Conservation (phyloP, 1,140 invertebrate species). For the Procambarus clarkii region DNA sequence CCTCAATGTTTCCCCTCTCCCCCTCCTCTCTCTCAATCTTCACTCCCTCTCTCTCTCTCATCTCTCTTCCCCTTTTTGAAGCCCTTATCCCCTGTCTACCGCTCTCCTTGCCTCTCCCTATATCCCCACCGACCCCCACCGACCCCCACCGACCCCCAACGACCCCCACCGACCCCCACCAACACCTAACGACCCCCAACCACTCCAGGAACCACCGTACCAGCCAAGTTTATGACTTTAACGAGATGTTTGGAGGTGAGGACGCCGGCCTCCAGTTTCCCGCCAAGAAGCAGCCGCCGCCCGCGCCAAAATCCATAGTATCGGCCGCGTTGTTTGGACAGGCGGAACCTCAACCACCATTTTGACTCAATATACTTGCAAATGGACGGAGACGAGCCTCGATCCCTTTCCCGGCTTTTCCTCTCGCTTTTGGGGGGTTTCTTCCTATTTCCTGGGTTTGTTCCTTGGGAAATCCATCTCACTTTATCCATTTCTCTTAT, state of each 20-base stretch:
- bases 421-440: neutral
- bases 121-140: neutral
- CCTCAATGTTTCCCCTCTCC: no score
- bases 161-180: neutral
- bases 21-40: neutral
- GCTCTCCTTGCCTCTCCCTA: no score
- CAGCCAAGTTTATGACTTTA: slow-evolving; percentile 5
- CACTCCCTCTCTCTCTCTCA: neutral
- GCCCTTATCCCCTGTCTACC: no score
- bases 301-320: slow-evolving; percentile 56
- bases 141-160: no score
- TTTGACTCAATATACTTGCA: slow-evolving; percentile 68
- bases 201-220: neutral
- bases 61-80: no score
- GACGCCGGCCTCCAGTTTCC: neutral
- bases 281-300: neutral
- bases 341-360: slow-evolving; percentile 51
- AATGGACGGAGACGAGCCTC: slow-evolving; percentile 40
- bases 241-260: neutral
- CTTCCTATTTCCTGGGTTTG: neutral
- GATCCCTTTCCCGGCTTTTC: neutral
- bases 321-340: slow-evolving; percentile 53
- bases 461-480: neutral
- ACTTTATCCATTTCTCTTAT: neutral
- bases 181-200: neutral